phyloP scores from a whole-genome alignment of 2,797 vertebrate species.

The Aplochiton taeniatus region DNA sequence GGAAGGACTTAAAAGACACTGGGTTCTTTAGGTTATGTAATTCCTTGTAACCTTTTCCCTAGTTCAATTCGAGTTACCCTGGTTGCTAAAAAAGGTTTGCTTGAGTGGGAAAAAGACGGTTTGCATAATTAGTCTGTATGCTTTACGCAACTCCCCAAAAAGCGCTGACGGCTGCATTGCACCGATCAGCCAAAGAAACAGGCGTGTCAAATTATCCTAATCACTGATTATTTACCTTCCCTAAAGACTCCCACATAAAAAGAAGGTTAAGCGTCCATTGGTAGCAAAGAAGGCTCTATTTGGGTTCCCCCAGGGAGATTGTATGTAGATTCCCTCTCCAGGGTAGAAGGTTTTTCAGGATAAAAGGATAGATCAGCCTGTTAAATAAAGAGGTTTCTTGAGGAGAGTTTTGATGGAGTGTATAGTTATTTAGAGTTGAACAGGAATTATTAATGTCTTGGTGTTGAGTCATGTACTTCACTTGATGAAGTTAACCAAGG shows the following conservation, averaged over 20 bases:
- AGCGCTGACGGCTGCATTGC: background rate
- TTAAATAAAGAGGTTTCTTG: too few species aligned
- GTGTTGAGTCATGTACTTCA: too few species aligned
- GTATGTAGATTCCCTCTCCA: background rate
- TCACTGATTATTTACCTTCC: constrained; percentile 11
- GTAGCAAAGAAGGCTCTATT: background rate
- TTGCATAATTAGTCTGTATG: constrained; percentile 6
- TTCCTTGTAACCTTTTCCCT: too few species aligned
- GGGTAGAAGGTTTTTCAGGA: background rate
- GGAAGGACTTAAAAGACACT: too few species aligned
- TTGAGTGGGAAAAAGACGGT: background rate
- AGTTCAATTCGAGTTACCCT: background rate
- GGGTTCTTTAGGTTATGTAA: too few species aligned
- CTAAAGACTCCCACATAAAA: background rate
- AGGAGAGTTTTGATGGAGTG: too few species aligned
- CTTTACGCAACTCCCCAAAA: constrained; percentile 4
- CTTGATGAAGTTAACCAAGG: too few species aligned
- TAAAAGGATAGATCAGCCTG: background rate
- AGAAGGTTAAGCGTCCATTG: constrained; percentile 16
- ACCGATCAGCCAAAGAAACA: constrained; percentile 6
- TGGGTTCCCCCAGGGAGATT: constrained; percentile 8
- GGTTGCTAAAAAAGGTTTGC: constrained; percentile 7
- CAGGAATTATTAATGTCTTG: too few species aligned
- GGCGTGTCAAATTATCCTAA: constrained; percentile 20
- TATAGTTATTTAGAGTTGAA: too few species aligned